Conservation (phyloP, 2,113 vertebrate species). For the Ictidomys tridecemlineatus region DNA sequence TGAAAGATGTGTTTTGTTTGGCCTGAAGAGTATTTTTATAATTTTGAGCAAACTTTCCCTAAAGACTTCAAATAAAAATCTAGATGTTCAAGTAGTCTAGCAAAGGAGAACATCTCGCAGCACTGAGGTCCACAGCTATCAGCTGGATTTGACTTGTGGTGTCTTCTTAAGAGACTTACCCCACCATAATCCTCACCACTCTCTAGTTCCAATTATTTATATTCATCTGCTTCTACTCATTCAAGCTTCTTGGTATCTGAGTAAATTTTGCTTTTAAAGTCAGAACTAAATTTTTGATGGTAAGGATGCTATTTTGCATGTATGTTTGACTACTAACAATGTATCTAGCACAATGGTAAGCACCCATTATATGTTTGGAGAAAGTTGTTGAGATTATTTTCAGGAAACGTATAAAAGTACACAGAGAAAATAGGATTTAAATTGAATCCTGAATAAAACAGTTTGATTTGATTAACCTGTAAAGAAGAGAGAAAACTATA, state of each 20-base stretch:
- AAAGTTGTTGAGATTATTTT: not conserved
- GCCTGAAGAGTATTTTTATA: not conserved
- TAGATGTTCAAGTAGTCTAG: not conserved
- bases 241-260: not conserved
- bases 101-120: not conserved
- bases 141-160: not conserved
- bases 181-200: not conserved
- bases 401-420: not conserved
- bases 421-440: not conserved
- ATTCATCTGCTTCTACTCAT: not conserved
- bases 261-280: not conserved
- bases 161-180: not conserved
- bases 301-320: not conserved
- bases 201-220: not conserved
- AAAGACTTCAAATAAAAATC: not conserved
- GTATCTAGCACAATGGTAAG: not conserved
- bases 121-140: not conserved
- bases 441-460: not conserved
- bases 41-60: not conserved
- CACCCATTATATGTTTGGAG: not conserved
- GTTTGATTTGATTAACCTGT: not conserved
- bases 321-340: not conserved
- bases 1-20: not conserved
- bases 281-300: not conserved
- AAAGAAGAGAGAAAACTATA: conserved; percentile 6